Percentiles rank a stretch among this genome's conserved stretches.
Evolutionary conservation across 2,888 invertebrate genomes (phyloP).

Genomic region (Caenorhabditis sp.): DNA sequence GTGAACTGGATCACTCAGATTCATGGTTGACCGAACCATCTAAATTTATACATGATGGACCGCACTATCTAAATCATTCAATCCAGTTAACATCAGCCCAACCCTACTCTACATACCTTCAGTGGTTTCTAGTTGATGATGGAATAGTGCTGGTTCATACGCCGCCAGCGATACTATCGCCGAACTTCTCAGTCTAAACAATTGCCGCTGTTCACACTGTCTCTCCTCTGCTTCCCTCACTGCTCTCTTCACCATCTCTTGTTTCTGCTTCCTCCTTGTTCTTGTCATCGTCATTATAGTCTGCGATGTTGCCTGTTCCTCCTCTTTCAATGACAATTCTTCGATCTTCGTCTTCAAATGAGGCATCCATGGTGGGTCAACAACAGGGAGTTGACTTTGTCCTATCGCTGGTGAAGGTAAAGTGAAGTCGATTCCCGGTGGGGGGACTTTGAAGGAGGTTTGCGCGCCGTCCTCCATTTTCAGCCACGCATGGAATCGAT

Average conservation of each 20-base stretch:
- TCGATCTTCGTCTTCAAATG: slow-evolving; percentile 97
- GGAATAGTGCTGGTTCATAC: slow-evolving; percentile 89
- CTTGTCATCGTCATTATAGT: slow-evolving; percentile 90
- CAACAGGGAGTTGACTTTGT: slow-evolving; percentile 76
- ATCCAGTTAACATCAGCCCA: too few species aligned
- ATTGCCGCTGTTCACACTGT: slow-evolving; percentile 64
- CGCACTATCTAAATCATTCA: too few species aligned
- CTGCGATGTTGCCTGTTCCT: slow-evolving; percentile 77
- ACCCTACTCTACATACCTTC: too few species aligned
- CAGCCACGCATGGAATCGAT: slow-evolving; percentile 97
- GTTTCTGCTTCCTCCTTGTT: slow-evolving; percentile 97
- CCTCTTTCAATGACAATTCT: slow-evolving; percentile 97
- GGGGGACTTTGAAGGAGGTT: slow-evolving; percentile 91
- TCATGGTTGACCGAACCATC: too few species aligned
- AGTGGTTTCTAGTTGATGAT: slow-evolving; percentile 72
- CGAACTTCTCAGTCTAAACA: slow-evolving; percentile 82
- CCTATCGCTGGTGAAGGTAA: slow-evolving; percentile 98
- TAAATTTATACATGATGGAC: too few species aligned
- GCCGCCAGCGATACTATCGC: slow-evolving; percentile 94
- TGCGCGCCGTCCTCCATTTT: slow-evolving; percentile 98
- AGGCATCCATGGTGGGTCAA: slow-evolving; percentile 97
- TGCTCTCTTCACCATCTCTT: slow-evolving; percentile 93
- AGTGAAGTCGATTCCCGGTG: slow-evolving; percentile 98
- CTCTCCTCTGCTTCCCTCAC: slow-evolving; percentile 94
- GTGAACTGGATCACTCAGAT: too few species aligned